Evolutionary conservation across 2,888 invertebrate genomes (phyloP).

Genomic region (Malthinus flaveolus): DNA sequence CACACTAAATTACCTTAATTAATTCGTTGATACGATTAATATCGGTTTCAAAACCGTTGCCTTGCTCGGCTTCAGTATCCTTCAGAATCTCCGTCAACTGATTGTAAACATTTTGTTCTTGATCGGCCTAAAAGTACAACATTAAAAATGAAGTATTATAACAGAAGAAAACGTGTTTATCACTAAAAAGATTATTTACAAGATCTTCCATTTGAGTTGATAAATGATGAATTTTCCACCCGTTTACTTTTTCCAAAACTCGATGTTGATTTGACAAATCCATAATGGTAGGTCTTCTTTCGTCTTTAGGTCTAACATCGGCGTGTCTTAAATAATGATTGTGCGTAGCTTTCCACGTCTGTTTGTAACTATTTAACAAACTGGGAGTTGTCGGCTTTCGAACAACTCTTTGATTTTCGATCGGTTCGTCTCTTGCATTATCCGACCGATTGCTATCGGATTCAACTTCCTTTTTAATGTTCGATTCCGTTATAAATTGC

Average conservation of each 20-base stretch:
- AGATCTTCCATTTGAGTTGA: conserved; percentile 92
- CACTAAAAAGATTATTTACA: conserved; percentile 58
- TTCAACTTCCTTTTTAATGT: conserved; percentile 52
- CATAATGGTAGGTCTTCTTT: conserved; percentile 81
- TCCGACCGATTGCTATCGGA: conserved; percentile 50
- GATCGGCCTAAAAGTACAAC: conserved; percentile 53
- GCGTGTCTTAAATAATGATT: conserved; percentile 75
- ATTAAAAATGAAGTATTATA: conserved; percentile 4
- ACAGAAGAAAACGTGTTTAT: no score
- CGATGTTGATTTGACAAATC: conserved; percentile 89
- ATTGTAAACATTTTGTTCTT: conserved; percentile 56
- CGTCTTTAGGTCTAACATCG: conserved; percentile 88
- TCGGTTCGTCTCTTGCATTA: conserved; percentile 48
- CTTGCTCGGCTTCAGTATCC: conserved; percentile 51
- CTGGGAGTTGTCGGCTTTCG: conserved; percentile 55
- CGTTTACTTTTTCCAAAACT: conserved; percentile 84
- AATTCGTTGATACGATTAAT: conserved; percentile 60
- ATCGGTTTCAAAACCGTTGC: conserved; percentile 47
- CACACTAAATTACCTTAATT: conserved; percentile 59
- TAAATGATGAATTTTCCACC: conserved; percentile 94
- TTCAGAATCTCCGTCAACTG: conserved; percentile 51
- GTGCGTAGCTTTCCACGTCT: conserved; percentile 72
- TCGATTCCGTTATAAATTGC: conserved; percentile 63
- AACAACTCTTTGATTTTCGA: conserved; percentile 41
- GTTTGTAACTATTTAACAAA: conserved; percentile 66